These are phyloP conservation scores for Clunio marinus DNA, from an alignment of 2,888 invertebrate species.

Conservation along the genomic window DNA sequence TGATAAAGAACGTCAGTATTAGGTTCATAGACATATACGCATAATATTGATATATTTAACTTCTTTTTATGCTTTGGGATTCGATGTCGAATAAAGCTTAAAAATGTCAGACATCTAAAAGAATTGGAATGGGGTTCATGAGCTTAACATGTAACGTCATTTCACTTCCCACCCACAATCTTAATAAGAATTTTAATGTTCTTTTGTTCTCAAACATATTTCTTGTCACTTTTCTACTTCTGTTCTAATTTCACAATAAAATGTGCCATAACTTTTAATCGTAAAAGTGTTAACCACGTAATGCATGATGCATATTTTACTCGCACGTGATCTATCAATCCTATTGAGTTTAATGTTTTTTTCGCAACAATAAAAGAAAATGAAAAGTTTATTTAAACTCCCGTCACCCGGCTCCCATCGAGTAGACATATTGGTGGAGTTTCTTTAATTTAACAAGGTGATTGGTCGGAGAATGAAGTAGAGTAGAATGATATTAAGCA, in stretches of 20 bases:
- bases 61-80: neutral
- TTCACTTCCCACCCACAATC: no score
- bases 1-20: slow-evolving; percentile 1
- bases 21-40: slow-evolving; percentile 8
- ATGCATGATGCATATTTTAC: neutral
- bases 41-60: slow-evolving; percentile 14
- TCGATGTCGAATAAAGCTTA: neutral
- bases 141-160: neutral
- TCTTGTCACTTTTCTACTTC: no score
- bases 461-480: neutral
- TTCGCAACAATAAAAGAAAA: neutral
- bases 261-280: neutral
- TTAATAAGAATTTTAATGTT: no score
- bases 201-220: neutral
- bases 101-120: slow-evolving; percentile 6
- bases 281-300: neutral
- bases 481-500: slow-evolving; percentile 9
- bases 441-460: slow-evolving; percentile 23
- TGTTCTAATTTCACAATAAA: no score
- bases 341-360: neutral
- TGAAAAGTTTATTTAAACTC: neutral
- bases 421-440: neutral
- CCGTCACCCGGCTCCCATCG: neutral
- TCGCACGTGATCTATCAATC: slow-evolving; percentile 29
- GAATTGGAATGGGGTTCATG: neutral